These are phyloP conservation scores for Pogonocichla stellata DNA, from an alignment of 2,113 vertebrate genomes.

Conservation along the genomic window DNA sequence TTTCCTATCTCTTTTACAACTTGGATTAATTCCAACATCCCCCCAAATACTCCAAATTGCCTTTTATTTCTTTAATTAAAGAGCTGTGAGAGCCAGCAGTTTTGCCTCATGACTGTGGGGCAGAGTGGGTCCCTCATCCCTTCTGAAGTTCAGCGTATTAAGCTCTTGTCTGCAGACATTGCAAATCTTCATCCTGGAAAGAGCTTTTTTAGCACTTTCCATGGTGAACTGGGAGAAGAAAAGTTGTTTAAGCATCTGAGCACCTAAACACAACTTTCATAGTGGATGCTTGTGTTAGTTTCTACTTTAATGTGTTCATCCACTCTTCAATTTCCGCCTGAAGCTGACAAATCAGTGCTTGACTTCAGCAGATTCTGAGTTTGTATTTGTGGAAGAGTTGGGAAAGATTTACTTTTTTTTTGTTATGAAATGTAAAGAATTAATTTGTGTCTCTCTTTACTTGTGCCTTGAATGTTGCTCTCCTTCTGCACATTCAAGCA, in stretches of 20 bases:
- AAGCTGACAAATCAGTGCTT: not conserved
- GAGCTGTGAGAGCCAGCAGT: not conserved
- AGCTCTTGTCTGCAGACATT: not conserved
- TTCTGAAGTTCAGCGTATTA: not conserved
- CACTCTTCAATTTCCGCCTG: not conserved
- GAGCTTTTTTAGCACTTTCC: not conserved
- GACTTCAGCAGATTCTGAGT: not conserved
- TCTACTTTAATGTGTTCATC: not conserved
- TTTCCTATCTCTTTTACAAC: not conserved
- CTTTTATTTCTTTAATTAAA: constrained; percentile 41
- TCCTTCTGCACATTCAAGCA: not conserved
- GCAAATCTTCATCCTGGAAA: not conserved
- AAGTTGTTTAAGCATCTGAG: not conserved
- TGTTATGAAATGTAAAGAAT: not conserved
- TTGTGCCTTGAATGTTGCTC: not conserved
- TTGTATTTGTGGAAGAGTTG: not conserved
- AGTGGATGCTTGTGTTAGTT: not conserved
- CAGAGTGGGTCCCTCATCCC: not conserved
- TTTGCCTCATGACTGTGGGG: not conserved
- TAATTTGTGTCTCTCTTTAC: not conserved
- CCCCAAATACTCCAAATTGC: not conserved
- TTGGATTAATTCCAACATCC: constrained; percentile 22
- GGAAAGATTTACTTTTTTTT: not conserved
- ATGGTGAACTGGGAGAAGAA: not conserved
- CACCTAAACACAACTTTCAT: not conserved